phyloP scores from a whole-genome alignment of 2,797 vertebrate species.

The Enteromius unitaeniatus region DNA sequence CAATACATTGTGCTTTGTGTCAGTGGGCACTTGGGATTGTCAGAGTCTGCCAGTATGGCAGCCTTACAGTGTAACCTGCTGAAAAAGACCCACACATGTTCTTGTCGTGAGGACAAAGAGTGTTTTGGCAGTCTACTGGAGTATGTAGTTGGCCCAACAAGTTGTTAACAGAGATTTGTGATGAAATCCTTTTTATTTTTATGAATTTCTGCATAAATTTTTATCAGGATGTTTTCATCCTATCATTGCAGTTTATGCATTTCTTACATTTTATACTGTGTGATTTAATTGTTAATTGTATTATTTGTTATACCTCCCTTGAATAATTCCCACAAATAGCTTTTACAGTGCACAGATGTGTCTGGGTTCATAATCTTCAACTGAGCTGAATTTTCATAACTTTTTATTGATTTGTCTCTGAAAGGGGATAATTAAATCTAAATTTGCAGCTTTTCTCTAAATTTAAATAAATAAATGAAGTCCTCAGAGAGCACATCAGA shows the following conservation, averaged over 20 bases:
- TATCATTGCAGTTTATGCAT: neutral
- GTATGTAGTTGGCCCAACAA: neutral
- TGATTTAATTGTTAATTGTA: neutral
- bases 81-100: slow-evolving; percentile 14
- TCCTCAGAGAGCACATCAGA: neutral
- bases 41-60: slow-evolving; percentile 1
- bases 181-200: neutral
- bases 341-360: neutral
- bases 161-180: neutral
- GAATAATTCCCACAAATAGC: slow-evolving; percentile 23
- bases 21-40: slow-evolving; percentile 5
- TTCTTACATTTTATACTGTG: neutral
- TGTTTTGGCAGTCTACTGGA: neutral
- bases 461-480: neutral
- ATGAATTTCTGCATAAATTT: neutral
- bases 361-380: neutral
- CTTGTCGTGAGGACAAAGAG: slow-evolving; percentile 21
- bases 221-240: neutral
- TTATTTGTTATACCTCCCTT: slow-evolving; percentile 14
- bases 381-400: slow-evolving; percentile 26
- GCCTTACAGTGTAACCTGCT: slow-evolving; percentile 9
- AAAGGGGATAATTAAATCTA: slow-evolving; percentile 31
- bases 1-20: slow-evolving; percentile 4
- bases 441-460: neutral
- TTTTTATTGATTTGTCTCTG: slow-evolving; percentile 38